Evolutionary conservation across 2,113 vertebrate species (phyloP), one percentile per base, ranked within the genome.

Genomic region (Leucosticte australis): DNA sequence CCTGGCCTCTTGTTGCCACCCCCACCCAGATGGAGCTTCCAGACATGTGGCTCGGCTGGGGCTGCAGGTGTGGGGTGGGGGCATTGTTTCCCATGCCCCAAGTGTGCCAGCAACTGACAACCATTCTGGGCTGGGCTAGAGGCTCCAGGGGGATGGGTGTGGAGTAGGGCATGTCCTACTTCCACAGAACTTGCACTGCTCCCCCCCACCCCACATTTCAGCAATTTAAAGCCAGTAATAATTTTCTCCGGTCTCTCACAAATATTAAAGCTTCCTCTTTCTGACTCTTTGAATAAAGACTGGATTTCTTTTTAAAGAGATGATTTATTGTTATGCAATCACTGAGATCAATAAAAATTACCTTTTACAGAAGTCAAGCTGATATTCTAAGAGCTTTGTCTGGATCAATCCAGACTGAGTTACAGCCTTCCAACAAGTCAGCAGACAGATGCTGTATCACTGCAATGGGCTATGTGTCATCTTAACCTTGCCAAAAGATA

Each of bases 401-500:
- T 86, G 46, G 24, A 83, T 93, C 88, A 86, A 55, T 94, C 46
- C 47, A 76, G 55, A 73, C 49, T 90, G 85, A 90, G 22, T 85
- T 91, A 84, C 39, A 87, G 52, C 44, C 44, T 94, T 90, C 53
- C 79, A 90, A 74, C n/a, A 79, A 86, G 63, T 67, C 9, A 74
- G 35, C 35, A 86, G 59, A 53, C 55, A 92, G 59, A 56, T 88
- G 65, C 41, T 84, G 11, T 76, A 82, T 89, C 84, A 37, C 53
- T 91, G 59, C 62, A 65, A 62, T 77, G 67, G 59, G 67, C 71
- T 91, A 50, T 2, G 4, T 59, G 64, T 79, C 23, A 1, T 83
- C 63, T 77, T 86, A 90, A 90, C 67, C 76, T 90, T 93, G 95
- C 79, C 59, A 77, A 92, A 93, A 96, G 75, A 75, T 69, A 92